Percentiles rank a stretch among this genome's conserved stretches.
These are phyloP conservation scores for Chloroceryle inda DNA, from an alignment of 2,797 vertebrate species.

Conservation along the genomic window DNA sequence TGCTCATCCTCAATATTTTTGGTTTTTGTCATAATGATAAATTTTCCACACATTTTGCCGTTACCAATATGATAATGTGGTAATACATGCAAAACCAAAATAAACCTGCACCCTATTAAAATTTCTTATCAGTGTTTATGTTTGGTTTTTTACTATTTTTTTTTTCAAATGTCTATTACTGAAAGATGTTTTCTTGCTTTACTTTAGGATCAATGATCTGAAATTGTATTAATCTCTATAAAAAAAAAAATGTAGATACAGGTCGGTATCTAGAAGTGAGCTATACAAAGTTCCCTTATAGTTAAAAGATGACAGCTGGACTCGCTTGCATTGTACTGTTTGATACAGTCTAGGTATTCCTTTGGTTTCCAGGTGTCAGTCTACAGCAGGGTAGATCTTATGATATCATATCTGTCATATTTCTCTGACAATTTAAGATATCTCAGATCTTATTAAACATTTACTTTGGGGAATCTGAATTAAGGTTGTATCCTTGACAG, in stretches of 20 bases:
- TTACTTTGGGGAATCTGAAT: not conserved
- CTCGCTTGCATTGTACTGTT: not conserved
- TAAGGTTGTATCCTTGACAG: not conserved
- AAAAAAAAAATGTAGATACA: not conserved
- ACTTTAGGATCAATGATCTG: not conserved
- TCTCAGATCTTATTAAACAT: not conserved
- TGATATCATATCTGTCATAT: not conserved
- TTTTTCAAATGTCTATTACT: not conserved
- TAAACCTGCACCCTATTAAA: not conserved
- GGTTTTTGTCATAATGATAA: not conserved
- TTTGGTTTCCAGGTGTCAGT: not conserved
- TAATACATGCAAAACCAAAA: not conserved
- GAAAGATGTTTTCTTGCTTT: not conserved
- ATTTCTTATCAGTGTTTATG: not conserved
- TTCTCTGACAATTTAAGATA: not conserved
- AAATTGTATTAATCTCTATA: rapidly evolving
- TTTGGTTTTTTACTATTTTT: not conserved
- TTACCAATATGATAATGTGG: not conserved
- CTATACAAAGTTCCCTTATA: not conserved
- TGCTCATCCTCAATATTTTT: not conserved
- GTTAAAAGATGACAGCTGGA: too few relatives aligned
- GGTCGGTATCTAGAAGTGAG: not conserved
- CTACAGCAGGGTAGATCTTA: not conserved
- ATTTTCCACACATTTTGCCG: not conserved
- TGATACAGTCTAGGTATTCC: not conserved